A percentile compares a stretch with the other conserved stretches of the same genome.
Evolutionary conservation across 2,797 vertebrate genomes (phyloP).

Genomic region (Tragelaphus oryx): DNA sequence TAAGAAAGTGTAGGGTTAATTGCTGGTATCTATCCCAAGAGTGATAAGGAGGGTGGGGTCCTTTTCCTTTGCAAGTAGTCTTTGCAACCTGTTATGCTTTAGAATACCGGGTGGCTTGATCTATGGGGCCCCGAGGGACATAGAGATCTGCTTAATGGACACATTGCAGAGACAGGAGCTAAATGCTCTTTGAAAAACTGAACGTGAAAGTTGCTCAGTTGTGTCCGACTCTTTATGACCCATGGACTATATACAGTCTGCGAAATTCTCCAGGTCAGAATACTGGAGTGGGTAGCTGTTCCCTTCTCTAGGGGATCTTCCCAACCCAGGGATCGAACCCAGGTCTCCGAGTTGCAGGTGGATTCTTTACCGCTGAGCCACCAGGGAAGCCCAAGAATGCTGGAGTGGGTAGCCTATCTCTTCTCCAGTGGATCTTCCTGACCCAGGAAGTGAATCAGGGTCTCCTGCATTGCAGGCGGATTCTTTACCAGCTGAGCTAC

Average conservation of each 20-base stretch:
- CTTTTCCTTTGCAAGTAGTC: background rate
- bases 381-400: background rate
- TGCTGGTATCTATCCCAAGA: background rate
- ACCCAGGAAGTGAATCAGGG: background rate
- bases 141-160: constrained; percentile 7
- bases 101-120: background rate
- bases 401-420: background rate
- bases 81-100: background rate
- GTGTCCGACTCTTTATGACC: background rate
- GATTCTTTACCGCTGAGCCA: background rate
- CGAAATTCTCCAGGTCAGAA: background rate
- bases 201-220: background rate
- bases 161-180: background rate
- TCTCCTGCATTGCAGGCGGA: background rate
- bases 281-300: background rate
- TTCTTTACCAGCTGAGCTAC: background rate
- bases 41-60: background rate
- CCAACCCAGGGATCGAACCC: background rate
- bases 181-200: background rate
- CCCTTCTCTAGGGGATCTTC: background rate
- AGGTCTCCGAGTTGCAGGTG: background rate
- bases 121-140: background rate
- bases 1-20: background rate
- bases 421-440: background rate
- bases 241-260: background rate